These are phyloP conservation scores for Lanius ludovicianus DNA, from an alignment of 2,113 vertebrate species.

Conservation along the genomic window DNA sequence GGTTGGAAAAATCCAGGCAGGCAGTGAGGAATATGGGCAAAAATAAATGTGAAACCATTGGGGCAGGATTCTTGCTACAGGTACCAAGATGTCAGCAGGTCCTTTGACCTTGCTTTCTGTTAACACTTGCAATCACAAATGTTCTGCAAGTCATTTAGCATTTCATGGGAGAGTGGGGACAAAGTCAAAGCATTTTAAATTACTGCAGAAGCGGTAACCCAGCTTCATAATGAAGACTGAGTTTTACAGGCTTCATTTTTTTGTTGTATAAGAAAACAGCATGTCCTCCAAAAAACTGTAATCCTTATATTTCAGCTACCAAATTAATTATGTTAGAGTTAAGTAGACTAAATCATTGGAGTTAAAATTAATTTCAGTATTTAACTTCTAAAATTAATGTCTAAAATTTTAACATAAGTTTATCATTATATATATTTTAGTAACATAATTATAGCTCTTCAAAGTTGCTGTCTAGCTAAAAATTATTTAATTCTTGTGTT, in stretches of 20 bases:
- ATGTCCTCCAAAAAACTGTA: background rate
- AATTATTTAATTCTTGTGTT: background rate
- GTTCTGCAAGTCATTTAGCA: background rate
- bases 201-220: background rate
- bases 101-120: background rate
- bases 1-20: background rate
- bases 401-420: background rate
- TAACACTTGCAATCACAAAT: background rate
- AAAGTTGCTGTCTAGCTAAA: background rate
- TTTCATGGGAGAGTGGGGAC: background rate
- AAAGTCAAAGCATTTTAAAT: background rate
- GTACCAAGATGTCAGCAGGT: background rate
- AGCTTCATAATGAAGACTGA: background rate
- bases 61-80: background rate
- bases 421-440: background rate
- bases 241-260: background rate
- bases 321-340: background rate
- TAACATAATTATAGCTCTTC: background rate
- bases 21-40: background rate
- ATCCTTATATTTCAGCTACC: background rate
- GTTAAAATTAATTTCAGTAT: slow-evolving; percentile 2
- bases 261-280: background rate
- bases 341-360: slow-evolving; percentile 20
- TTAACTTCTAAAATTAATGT: background rate
- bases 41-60: background rate